Evolutionary conservation across 2,888 invertebrate genomes (phyloP), one percentile per base, ranked within the genome.

Genomic region (Dione juno): DNA sequence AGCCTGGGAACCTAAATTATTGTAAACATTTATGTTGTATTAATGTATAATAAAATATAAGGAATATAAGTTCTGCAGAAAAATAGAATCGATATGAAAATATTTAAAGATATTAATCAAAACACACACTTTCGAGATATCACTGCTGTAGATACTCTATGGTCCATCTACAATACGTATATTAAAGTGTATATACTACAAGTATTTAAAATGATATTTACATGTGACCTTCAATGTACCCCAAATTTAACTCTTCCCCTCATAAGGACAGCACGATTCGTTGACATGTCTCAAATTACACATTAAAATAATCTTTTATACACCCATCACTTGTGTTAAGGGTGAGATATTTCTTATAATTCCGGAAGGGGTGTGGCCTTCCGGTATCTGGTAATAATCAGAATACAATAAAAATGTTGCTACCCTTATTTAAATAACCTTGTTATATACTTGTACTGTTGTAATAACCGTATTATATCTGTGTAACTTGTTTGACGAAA

Each of bases 341-440:
- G 69, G 66, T 71, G 64, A 69, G 92, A 87, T 89, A 84, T 80
- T 77, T 82, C 82, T 81, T 72, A 79, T 79, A 77, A 74, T 72
- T 76, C 81, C 86, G 90, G 92, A 93, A 92, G 89, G 87, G 92
- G 92, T 90, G 92, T 88, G 91, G 89, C 84, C 79, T 81, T 82
- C 83, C 81, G 83, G 86, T 86, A 79, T 81, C 85, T 87, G 82
- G 80, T 81, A 76, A 80, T 83, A 85, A 86, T 82, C 81, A 85
- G 80, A 87, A 89, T 83, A 78, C 80, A 82, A 91, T 82, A 85
- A 82, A 76, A 70, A 84, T 80, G 82, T 83, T 83, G 79, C 79
- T 72, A 59, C 72, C 69, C 67, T 67, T 72, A 57, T 66, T 37
- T 43, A 65, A 65, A 59, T 45, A 68, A 54, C 63, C 35, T 40